Conservation (phyloP, 1,140 invertebrate species). For the Brachionus manjavacas region DNA sequence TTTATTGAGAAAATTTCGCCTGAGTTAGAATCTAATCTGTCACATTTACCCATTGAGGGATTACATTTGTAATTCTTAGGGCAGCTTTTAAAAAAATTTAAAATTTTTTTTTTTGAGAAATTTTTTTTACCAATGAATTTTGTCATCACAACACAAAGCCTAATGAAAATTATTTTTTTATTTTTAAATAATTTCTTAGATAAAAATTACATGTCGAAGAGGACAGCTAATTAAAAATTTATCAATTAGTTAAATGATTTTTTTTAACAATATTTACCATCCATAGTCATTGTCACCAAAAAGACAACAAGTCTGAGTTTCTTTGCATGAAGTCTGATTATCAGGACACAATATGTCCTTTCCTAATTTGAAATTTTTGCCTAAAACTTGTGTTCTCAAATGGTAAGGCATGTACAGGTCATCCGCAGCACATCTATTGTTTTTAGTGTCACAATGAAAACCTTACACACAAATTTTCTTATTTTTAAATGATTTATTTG, state of each 20-base stretch:
- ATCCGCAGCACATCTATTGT: not conserved
- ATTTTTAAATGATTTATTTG: not conserved
- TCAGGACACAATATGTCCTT: slow-evolving; percentile 37
- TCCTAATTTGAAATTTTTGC: not conserved
- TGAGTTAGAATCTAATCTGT: not conserved
- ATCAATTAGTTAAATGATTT: not conserved
- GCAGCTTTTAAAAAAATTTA: not conserved
- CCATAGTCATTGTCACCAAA: slow-evolving; percentile 27
- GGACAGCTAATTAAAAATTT: slow-evolving; percentile 11
- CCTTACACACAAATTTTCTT: not conserved
- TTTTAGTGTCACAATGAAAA: not conserved
- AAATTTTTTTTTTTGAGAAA: not conserved
- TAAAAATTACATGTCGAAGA: not conserved
- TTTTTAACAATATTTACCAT: not conserved
- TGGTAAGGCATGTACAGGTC: not conserved
- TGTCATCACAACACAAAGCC: slow-evolving; percentile 28
- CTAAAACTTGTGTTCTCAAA: not conserved
- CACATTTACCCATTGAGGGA: slow-evolving; percentile 34
- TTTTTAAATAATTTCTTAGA: not conserved
- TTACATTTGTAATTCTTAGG: slow-evolving; percentile 35
- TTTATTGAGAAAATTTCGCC: slow-evolving; percentile 25
- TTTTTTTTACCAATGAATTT: slow-evolving; percentile 29
- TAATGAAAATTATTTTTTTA: not conserved
- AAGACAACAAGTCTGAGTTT: slow-evolving; percentile 36
- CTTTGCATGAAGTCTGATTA: slow-evolving; percentile 33